Percentiles rank a stretch among this genome's conserved stretches.
These are phyloP conservation scores for Apodemia zela DNA, from an alignment of 2,888 invertebrate species.

Conservation along the genomic window DNA sequence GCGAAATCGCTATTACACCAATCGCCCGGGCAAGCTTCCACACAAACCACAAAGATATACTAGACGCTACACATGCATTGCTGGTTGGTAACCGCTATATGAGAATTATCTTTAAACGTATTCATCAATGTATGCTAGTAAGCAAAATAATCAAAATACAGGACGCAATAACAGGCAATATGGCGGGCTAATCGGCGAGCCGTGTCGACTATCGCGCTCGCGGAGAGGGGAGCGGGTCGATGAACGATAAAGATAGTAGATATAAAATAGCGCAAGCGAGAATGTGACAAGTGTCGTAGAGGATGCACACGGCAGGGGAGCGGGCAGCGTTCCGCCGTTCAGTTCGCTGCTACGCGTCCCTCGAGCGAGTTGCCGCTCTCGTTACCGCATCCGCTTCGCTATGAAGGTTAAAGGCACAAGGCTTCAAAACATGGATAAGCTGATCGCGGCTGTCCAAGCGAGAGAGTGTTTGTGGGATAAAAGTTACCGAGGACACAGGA, in stretches of 20 bases:
- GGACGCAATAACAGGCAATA: constrained; percentile 20
- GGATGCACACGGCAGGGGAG: constrained; percentile 40
- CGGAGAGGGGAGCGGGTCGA: constrained; percentile 54
- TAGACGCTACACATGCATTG: neutral
- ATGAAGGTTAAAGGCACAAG: constrained; percentile 58
- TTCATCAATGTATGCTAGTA: neutral
- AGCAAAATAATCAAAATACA: neutral
- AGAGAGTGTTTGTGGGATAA: constrained; percentile 73
- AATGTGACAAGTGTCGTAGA: constrained; percentile 48
- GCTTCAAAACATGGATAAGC: constrained; percentile 68
- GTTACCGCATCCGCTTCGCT: constrained; percentile 50
- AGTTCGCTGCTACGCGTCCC: constrained; percentile 50
- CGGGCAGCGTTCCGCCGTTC: constrained; percentile 39
- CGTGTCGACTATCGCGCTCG: constrained; percentile 39
- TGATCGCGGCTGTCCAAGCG: constrained; percentile 72
- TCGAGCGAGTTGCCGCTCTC: constrained; percentile 26
- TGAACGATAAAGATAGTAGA: constrained; percentile 51
- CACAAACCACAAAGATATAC: neutral
- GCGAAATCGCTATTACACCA: constrained; percentile 1
- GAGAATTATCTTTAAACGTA: neutral
- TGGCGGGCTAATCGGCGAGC: constrained; percentile 34
- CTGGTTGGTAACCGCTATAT: neutral
- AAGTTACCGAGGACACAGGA: constrained; percentile 67
- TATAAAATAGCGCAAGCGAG: constrained; percentile 40
- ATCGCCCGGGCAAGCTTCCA: constrained; percentile 1